phyloP scores from a whole-genome alignment of 2,888 invertebrate species.

The Anthrax anthrax region DNA sequence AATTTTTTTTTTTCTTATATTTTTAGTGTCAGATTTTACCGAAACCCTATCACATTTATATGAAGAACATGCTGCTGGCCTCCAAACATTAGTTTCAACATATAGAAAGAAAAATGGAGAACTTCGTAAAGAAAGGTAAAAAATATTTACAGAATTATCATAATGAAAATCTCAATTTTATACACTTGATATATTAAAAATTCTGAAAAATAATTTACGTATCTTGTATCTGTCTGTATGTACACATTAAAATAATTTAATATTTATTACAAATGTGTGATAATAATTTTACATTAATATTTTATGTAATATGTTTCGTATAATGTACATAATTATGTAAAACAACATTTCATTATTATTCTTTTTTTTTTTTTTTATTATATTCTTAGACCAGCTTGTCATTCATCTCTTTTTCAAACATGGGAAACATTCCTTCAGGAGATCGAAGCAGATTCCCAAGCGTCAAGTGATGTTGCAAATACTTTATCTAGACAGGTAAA shows the following conservation, averaged over 20 bases:
- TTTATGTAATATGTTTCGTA: too few relatives aligned
- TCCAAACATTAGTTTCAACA: conserved; percentile 72
- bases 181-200: too few relatives aligned
- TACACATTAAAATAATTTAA: too few relatives aligned
- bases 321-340: neutral
- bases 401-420: conserved; percentile 69
- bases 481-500: conserved; percentile 54
- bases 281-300: too few relatives aligned
- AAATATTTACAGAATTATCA: neutral
- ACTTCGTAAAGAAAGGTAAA: conserved; percentile 69
- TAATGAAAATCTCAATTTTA: too few relatives aligned
- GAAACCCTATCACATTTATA: conserved; percentile 78
- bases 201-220: too few relatives aligned
- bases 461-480: conserved; percentile 70
- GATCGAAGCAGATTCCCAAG: conserved; percentile 77
- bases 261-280: too few relatives aligned
- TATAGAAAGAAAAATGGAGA: conserved; percentile 76
- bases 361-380: neutral
- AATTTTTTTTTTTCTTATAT: conserved; percentile 13
- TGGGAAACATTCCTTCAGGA: conserved; percentile 86
- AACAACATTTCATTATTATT: too few relatives aligned
- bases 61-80: conserved; percentile 76
- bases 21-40: conserved; percentile 80
- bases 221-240: too few relatives aligned
- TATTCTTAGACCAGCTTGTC: conserved; percentile 53